These are phyloP conservation scores for Acleris laterana DNA, from an alignment of 2,888 invertebrate species.

Conservation along the genomic window DNA sequence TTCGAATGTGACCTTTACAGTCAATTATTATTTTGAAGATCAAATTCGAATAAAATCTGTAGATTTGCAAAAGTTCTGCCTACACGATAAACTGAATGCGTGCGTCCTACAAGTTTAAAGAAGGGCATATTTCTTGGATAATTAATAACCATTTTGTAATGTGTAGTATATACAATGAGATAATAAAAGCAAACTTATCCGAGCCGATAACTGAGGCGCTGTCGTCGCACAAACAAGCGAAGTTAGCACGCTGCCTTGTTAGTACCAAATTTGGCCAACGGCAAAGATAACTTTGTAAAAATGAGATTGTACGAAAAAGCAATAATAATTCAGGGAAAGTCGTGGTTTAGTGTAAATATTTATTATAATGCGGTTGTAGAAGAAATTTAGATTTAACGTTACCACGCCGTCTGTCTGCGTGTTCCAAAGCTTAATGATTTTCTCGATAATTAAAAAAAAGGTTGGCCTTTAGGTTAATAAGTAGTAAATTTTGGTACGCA, in stretches of 20 bases:
- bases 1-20: too few species aligned
- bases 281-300: conserved; percentile 11
- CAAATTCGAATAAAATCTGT: too few species aligned
- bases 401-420: conserved; percentile 49
- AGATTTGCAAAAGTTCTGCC: too few species aligned
- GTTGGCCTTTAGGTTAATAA: conserved; percentile 27
- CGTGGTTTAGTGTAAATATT: conserved; percentile 64
- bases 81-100: too few species aligned
- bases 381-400: conserved; percentile 59
- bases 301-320: conserved; percentile 22
- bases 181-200: conserved; percentile 1
- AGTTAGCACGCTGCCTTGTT: neutral
- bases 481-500: conserved; percentile 40
- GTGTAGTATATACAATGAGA: neutral
- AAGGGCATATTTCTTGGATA: too few species aligned
- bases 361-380: conserved; percentile 58
- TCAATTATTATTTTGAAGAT: too few species aligned
- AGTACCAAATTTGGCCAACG: conserved; percentile 6
- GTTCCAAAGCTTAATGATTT: conserved; percentile 9
- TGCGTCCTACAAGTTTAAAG: too few species aligned
- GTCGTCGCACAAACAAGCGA: neutral
- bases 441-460: conserved; percentile 11
- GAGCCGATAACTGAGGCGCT: neutral
- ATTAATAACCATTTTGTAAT: too few species aligned
- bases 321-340: conserved; percentile 38